These are phyloP conservation scores for Morpho deidamia DNA, from an alignment of 2,888 invertebrate species.

Conservation along the genomic window DNA sequence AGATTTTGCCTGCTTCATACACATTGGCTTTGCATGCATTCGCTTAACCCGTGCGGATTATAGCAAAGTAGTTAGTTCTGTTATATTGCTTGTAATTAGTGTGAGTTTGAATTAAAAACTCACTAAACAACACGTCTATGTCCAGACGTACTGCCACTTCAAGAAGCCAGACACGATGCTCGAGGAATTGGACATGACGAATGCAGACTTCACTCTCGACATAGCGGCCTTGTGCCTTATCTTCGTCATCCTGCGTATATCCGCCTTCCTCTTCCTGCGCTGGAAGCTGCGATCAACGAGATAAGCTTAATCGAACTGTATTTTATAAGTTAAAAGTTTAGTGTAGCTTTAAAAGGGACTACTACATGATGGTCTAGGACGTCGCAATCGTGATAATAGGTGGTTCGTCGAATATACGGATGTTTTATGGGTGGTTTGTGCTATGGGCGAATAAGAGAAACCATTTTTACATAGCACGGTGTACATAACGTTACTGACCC, in stretches of 20 bases:
- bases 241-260: constrained; percentile 87
- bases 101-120: too few species aligned
- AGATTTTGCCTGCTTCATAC: too few species aligned
- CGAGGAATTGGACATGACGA: constrained; percentile 91
- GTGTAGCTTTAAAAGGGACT: background rate
- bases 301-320: constrained; percentile 53
- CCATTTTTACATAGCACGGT: too few species aligned
- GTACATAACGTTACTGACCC: too few species aligned
- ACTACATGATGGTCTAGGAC: background rate
- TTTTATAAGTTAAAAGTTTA: background rate
- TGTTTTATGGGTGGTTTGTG: background rate
- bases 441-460: background rate
- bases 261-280: constrained; percentile 90
- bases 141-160: constrained; percentile 90
- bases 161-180: constrained; percentile 89
- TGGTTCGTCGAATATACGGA: constrained; percentile 9
- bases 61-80: too few species aligned
- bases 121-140: background rate
- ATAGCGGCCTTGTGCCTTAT: constrained; percentile 88
- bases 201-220: constrained; percentile 88
- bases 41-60: too few species aligned
- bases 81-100: too few species aligned
- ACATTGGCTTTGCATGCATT: too few species aligned
- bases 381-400: constrained; percentile 11
- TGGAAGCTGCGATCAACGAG: constrained; percentile 91